Conservation (phyloP, 2,113 vertebrate genomes). For the Atrichornis clamosus region DNA sequence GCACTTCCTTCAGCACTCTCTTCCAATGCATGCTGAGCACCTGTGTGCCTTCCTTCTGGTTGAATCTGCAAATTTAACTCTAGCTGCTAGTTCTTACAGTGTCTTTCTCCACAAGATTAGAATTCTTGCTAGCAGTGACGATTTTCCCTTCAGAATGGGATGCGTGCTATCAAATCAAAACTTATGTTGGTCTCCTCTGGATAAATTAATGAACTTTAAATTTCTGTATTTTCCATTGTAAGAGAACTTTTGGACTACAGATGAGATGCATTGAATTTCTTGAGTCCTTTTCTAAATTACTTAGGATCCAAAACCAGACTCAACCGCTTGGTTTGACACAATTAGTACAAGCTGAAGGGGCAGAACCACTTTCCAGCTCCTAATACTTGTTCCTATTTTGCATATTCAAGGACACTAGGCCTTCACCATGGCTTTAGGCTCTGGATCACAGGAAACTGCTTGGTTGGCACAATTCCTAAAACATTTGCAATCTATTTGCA, state of each 20-base stretch:
- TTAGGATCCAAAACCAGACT: not conserved
- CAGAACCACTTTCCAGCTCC: not conserved
- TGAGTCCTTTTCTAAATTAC: not conserved
- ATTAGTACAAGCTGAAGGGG: not conserved
- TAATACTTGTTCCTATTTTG: not conserved
- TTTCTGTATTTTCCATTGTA: not conserved
- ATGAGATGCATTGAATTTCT: not conserved
- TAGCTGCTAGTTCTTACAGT: not conserved
- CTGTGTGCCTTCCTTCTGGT: not conserved
- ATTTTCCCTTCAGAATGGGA: not conserved
- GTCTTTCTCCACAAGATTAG: not conserved
- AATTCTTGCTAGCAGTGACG: not conserved
- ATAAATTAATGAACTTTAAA: not conserved
- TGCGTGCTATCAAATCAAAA: not conserved
- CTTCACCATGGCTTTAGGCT: not conserved
- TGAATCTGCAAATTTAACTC: not conserved
- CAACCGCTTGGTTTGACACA: not conserved
- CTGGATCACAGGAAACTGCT: not conserved
- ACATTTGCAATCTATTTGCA: not conserved
- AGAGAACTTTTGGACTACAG: not conserved
- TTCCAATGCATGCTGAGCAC: not conserved
- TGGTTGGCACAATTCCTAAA: not conserved
- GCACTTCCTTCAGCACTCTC: not conserved
- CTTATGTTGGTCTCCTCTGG: not conserved
- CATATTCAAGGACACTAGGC: not conserved